A percentile compares a stretch with the other conserved stretches of the same genome.
phyloP scores from a whole-genome alignment of 2,113 vertebrate genomes.

The Triplophysa tibetana region DNA sequence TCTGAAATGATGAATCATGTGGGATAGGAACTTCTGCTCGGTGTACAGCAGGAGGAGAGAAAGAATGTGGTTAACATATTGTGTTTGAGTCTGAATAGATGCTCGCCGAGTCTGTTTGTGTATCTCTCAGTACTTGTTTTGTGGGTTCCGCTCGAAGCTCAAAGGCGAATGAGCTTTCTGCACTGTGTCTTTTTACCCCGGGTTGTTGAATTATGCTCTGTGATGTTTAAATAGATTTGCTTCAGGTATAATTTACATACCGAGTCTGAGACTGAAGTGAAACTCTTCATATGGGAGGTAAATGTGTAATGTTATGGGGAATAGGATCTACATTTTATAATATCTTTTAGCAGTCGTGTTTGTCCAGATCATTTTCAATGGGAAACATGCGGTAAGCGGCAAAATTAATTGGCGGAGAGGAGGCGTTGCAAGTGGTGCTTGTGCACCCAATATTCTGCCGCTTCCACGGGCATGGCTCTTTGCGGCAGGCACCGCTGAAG shows the following conservation, averaged over 20 bases:
- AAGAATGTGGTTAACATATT: conserved; percentile 35
- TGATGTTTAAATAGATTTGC: conserved; percentile 19
- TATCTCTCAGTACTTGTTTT: not conserved
- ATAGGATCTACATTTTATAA: not conserved
- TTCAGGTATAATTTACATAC: conserved; percentile 10
- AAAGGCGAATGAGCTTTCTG: not conserved
- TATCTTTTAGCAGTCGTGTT: too few relatives aligned
- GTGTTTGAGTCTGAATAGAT: not conserved
- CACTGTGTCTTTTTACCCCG: conserved; percentile 4
- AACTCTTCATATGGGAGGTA: not conserved
- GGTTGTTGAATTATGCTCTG: not conserved
- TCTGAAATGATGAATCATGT: conserved; percentile 10
- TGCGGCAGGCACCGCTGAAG: too few relatives aligned
- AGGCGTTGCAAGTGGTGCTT: too few relatives aligned
- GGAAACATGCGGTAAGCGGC: too few relatives aligned
- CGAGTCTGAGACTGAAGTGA: not conserved
- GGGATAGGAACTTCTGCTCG: not conserved
- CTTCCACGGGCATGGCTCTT: too few relatives aligned
- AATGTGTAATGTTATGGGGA: not conserved
- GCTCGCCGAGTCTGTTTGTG: not conserved
- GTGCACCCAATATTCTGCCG: too few relatives aligned
- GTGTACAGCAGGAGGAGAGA: conserved; percentile 13
- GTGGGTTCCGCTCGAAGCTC: not conserved
- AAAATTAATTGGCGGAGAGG: too few relatives aligned
- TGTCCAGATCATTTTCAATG: too few relatives aligned